Conservation (phyloP, 2,888 invertebrate genomes). For the Mamestra brassicae region DNA sequence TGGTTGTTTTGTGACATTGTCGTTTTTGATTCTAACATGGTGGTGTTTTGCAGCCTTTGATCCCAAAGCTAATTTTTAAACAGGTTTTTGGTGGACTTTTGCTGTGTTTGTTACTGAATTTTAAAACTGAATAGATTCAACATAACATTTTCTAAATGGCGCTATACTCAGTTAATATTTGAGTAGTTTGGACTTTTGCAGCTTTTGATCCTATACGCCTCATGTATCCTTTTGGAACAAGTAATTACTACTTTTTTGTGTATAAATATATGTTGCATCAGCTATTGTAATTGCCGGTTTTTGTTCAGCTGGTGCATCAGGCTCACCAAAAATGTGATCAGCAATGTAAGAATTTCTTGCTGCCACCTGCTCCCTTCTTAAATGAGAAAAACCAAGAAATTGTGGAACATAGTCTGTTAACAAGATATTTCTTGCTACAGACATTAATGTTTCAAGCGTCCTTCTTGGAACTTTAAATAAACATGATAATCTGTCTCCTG, state of each 20-base stretch:
- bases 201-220: too few relatives aligned
- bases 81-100: too few relatives aligned
- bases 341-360: background rate
- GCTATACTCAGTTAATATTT: too few relatives aligned
- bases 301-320: background rate
- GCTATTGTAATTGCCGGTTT: background rate
- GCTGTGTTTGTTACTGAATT: too few relatives aligned
- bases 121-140: too few relatives aligned
- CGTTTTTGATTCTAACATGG: too few relatives aligned
- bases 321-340: background rate
- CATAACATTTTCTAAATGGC: too few relatives aligned
- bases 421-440: slow-evolving; percentile 24
- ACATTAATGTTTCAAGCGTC: slow-evolving; percentile 23
- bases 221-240: slow-evolving; percentile 33
- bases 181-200: too few relatives aligned
- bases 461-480: slow-evolving; percentile 31
- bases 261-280: slow-evolving; percentile 19
- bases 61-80: too few relatives aligned
- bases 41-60: too few relatives aligned
- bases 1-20: too few relatives aligned
- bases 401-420: slow-evolving; percentile 32
- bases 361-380: slow-evolving; percentile 10
- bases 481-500: slow-evolving; percentile 20
- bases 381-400: slow-evolving; percentile 23
- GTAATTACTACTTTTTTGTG: slow-evolving; percentile 21